These are phyloP conservation scores for Cybosia mesomella DNA, from an alignment of 2,888 invertebrate species.

Conservation along the genomic window DNA sequence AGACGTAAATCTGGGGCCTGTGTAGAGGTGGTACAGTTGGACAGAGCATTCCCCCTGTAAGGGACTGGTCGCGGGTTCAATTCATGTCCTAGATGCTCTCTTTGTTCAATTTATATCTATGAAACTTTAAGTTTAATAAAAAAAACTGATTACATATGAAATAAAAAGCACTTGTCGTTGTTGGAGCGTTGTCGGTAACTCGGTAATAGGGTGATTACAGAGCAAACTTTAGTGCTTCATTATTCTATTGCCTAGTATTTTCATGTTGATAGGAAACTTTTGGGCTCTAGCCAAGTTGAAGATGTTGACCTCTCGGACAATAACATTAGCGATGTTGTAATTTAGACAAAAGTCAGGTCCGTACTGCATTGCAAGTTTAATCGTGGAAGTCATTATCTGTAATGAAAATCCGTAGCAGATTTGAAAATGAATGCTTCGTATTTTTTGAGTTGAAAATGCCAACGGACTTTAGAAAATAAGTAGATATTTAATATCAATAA, in stretches of 20 bases:
- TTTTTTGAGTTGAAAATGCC: neutral
- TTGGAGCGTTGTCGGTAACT: conserved; percentile 17
- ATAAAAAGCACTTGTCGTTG: neutral
- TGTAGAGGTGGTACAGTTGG: no score
- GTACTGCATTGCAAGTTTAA: neutral
- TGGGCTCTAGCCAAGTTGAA: conserved; percentile 30
- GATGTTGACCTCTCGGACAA: conserved; percentile 9
- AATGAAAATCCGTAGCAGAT: neutral
- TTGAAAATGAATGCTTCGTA: neutral
- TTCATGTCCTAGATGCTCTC: no score
- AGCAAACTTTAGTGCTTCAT: conserved; percentile 29
- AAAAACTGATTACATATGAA: neutral
- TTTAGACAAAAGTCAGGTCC: neutral
- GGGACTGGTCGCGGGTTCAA: no score
- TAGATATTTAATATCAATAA: no score
- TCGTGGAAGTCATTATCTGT: neutral
- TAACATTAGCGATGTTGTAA: conserved; percentile 6
- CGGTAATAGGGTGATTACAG: conserved; percentile 37
- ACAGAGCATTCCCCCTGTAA: no score
- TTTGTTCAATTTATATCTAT: no score
- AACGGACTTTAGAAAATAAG: neutral
- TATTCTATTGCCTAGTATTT: conserved; percentile 29
- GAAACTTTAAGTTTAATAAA: neutral
- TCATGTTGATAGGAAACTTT: conserved; percentile 29
- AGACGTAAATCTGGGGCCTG: no score